Percentiles rank a stretch among this genome's conserved stretches.
Conservation (phyloP, 2,797 vertebrate genomes). For the Adelosebastes latens region DNA sequence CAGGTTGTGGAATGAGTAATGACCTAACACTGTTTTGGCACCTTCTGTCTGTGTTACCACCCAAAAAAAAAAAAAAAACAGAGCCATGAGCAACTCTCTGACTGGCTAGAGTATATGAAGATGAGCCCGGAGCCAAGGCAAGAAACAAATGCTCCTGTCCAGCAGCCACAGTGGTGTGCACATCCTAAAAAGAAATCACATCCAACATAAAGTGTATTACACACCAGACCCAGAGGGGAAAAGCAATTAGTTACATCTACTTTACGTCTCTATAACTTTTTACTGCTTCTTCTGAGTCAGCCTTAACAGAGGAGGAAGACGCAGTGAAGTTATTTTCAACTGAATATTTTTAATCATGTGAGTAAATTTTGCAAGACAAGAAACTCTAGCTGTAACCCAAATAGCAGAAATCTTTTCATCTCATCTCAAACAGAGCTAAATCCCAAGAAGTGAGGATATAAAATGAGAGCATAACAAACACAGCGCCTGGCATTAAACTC, state of each 20-base stretch:
- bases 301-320: background rate
- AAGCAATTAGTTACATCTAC: slow-evolving; percentile 35
- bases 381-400: slow-evolving; percentile 36
- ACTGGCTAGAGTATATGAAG: slow-evolving; percentile 31
- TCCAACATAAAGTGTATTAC: slow-evolving; percentile 19
- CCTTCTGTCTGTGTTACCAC: slow-evolving; percentile 34
- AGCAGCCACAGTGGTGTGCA: slow-evolving; percentile 15
- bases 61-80: slow-evolving; percentile 23
- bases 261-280: slow-evolving; percentile 29
- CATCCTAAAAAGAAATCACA: background rate
- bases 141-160: slow-evolving; percentile 49
- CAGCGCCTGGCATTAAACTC: slow-evolving; percentile 60
- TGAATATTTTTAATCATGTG: slow-evolving; percentile 34
- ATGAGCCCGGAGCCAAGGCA: slow-evolving; percentile 22
- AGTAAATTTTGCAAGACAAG: slow-evolving; percentile 40
- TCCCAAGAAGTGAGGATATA: slow-evolving; percentile 39
- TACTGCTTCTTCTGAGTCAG: background rate
- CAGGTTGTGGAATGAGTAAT: slow-evolving; percentile 58
- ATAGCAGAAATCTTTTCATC: slow-evolving; percentile 53
- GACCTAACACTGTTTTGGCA: slow-evolving; percentile 56
- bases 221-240: slow-evolving; percentile 7
- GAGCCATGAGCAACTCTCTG: slow-evolving; percentile 35
- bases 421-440: slow-evolving; percentile 50
- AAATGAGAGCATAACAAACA: slow-evolving; percentile 66
- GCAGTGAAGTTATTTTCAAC: slow-evolving; percentile 16